Evolutionary conservation across 2,797 vertebrate species (phyloP).

Genomic region (Novumbra hubbsi): DNA sequence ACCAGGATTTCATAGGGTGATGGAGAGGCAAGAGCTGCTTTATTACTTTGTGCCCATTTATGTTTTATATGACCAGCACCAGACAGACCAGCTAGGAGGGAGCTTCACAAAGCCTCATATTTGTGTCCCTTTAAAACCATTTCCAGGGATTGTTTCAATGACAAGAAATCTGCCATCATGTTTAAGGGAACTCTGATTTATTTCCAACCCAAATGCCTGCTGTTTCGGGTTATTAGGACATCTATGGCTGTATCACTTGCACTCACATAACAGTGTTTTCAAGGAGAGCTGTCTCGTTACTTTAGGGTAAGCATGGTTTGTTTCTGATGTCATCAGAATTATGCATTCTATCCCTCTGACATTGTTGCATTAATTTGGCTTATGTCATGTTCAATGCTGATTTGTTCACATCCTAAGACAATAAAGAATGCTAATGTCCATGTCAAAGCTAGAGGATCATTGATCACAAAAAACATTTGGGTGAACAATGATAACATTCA

Average conservation of each 20-base stretch:
- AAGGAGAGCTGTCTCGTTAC: neutral
- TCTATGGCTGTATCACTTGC: neutral
- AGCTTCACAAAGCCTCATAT: neutral
- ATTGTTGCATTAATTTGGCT: neutral
- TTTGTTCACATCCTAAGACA: neutral
- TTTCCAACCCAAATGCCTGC: neutral
- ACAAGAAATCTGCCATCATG: neutral
- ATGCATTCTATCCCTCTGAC: neutral
- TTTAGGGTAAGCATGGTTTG: neutral
- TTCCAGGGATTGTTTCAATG: neutral
- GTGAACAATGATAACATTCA: neutral
- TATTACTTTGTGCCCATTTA: slow-evolving; percentile 15
- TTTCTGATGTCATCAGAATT: neutral
- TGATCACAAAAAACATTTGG: neutral
- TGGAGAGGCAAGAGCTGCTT: slow-evolving; percentile 20
- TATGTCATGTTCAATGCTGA: neutral
- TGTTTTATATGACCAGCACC: slow-evolving; percentile 14
- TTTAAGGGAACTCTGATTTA: neutral
- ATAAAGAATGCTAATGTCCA: neutral
- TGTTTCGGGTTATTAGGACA: neutral
- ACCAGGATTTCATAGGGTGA: slow-evolving; percentile 26
- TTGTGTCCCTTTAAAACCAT: neutral
- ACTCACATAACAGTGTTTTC: neutral
- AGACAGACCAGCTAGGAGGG: slow-evolving; percentile 1
- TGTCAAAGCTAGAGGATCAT: neutral